Evolutionary conservation across 92 coral and sea anemone genomes (phyloP).

Genomic region (Porites cylindrica): DNA sequence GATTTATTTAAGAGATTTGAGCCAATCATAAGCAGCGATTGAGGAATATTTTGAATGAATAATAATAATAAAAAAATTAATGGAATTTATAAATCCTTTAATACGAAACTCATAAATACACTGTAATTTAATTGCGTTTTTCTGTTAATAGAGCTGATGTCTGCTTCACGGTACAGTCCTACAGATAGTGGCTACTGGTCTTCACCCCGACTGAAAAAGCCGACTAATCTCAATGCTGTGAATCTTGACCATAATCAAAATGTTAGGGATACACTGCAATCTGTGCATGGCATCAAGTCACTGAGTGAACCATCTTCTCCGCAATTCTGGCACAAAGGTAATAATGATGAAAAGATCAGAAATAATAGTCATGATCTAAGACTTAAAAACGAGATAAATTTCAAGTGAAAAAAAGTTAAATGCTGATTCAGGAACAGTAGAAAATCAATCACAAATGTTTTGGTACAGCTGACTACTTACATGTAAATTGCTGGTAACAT

Average conservation of each 20-base stretch:
- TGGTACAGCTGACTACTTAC: no score
- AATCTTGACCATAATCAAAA: constrained; percentile 53
- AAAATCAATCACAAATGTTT: no score
- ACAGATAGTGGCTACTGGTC: constrained; percentile 64
- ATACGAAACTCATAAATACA: no score
- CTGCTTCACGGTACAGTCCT: constrained; percentile 27
- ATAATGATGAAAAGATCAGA: not conserved
- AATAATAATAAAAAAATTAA: no score
- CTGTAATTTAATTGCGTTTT: not conserved
- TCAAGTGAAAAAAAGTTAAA: not conserved
- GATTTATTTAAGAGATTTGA: no score
- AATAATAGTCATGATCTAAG: not conserved
- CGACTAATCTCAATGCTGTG: constrained; percentile 13
- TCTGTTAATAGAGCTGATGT: constrained; percentile 28
- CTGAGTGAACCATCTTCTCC: constrained; percentile 76
- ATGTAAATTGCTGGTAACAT: no score
- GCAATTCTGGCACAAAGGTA: constrained; percentile 58
- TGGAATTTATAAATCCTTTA: no score
- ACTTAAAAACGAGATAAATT: no score
- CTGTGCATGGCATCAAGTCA: constrained; percentile 39
- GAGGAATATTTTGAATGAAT: no score
- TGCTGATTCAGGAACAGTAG: not conserved
- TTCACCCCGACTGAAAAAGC: constrained; percentile 72
- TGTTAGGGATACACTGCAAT: not conserved
- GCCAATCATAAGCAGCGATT: no score